A percentile compares a stretch with the other conserved stretches of the same genome.
Evolutionary conservation across 2,888 invertebrate species (phyloP).

Genomic region (Pseudococcus jackbeardsleyi): DNA sequence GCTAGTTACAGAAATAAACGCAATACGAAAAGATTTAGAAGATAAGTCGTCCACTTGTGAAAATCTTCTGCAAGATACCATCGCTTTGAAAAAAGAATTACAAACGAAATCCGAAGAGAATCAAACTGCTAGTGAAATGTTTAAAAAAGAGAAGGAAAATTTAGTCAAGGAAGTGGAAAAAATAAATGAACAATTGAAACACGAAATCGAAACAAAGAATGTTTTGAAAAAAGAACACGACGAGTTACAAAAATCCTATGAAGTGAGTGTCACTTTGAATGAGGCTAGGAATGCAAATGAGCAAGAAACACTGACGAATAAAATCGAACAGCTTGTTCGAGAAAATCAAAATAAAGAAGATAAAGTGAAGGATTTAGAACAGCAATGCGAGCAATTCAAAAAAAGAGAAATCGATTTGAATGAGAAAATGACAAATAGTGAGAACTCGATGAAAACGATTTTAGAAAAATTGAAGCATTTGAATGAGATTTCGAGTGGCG

Average conservation of each 20-base stretch:
- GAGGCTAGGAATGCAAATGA: constrained; percentile 15
- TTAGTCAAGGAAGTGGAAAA: background rate
- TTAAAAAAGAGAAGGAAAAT: constrained; percentile 32
- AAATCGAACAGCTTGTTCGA: constrained; percentile 61
- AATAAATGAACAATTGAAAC: background rate
- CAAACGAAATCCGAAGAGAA: constrained; percentile 26
- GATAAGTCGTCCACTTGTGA: constrained; percentile 17
- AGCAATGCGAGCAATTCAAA: constrained; percentile 66
- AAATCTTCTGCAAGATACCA: background rate
- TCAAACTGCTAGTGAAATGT: background rate
- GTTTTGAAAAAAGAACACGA: constrained; percentile 7
- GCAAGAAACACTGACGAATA: constrained; percentile 24
- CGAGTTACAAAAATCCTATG: constrained; percentile 47
- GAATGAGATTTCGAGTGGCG: constrained; percentile 64
- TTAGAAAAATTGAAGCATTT: constrained; percentile 66
- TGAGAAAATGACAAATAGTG: constrained; percentile 55
- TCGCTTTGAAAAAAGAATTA: background rate
- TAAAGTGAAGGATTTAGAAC: constrained; percentile 38
- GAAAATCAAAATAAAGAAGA: constrained; percentile 64
- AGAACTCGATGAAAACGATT: constrained; percentile 66
- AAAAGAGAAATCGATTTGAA: constrained; percentile 66
- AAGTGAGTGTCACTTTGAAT: background rate
- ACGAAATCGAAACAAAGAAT: constrained; percentile 7
- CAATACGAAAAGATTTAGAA: constrained; percentile 18
- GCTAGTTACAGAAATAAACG: background rate